Base-by-base conservation (phyloP, 2,888 invertebrate genomes). In the Leptopterna dolabrata region DNA sequence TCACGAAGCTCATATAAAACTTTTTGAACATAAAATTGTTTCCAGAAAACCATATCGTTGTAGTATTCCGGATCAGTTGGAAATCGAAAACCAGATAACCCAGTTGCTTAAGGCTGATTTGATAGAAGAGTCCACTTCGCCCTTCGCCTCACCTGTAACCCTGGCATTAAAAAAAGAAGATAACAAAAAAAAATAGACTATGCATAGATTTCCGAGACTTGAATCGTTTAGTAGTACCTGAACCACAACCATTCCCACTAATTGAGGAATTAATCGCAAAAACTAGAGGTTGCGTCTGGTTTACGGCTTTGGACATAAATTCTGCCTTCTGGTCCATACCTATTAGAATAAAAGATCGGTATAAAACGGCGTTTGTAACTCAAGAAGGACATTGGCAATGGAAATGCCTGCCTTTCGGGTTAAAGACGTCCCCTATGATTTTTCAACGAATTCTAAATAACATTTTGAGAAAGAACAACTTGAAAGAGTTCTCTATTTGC, bases 361-460 rank as follows among this genome's bases (percentile, higher is more conserved):
- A 89, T 30, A 90, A 90, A 86, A 90, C 90, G 11, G 89, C 85
- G 16, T 90, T 90, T 76, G 88, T 90, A 14, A 90, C 90, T 11
- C 89, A 90, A 43, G 43, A 88, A 13, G 89, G 89, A 0, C 90
- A 90, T 27, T 90, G 85, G 86, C 89, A 90, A 76, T 90, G 89
- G 89, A 88, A 81, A n/a, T 89, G 88, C 47, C 36, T 90, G 27
- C 89, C 90, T 0, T 90, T 89, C 84, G 88, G 90, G 3, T 19
- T 90, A 30, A 89, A 90, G 43, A 84, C 82, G 0, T 83, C 87
- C 11, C 84, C 87, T 7, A 24, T 85, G n/a, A 88, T 88, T 84
- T 88, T 88, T 41, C 88, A 88, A 80, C 70, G 86, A 2, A 51
- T 88, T 29, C 87, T 88, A 13, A 43, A n/a, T n/a, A 88, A 78